Percentiles rank a stretch among this genome's conserved stretches.
These are phyloP conservation scores for Argyra leucocephala DNA, from an alignment of 2,888 invertebrate species.

Conservation along the genomic window DNA sequence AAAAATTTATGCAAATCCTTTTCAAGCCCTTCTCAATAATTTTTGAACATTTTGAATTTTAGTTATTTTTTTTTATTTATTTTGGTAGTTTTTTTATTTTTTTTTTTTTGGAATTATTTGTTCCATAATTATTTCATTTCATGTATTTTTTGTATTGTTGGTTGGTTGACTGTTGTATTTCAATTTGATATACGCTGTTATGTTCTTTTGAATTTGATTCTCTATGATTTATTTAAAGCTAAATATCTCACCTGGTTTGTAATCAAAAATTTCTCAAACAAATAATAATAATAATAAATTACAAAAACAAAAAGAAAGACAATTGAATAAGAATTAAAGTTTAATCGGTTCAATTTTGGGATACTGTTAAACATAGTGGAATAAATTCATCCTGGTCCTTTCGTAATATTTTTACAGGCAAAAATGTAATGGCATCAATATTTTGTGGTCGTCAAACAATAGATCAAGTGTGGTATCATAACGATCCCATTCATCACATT, in stretches of 20 bases:
- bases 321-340: background rate
- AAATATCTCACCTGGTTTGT: background rate
- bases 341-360: too few relatives aligned
- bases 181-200: background rate
- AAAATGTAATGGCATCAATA: too few relatives aligned
- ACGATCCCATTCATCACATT: too few relatives aligned
- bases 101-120: background rate
- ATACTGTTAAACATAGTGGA: too few relatives aligned
- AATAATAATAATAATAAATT: background rate
- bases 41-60: background rate
- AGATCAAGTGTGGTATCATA: too few relatives aligned
- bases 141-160: too few relatives aligned
- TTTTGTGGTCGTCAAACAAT: too few relatives aligned
- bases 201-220: background rate
- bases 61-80: background rate
- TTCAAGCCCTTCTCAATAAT: background rate
- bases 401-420: too few relatives aligned
- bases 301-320: background rate
- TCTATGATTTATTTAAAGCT: constrained; percentile 3
- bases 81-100: background rate
- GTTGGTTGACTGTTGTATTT: too few relatives aligned
- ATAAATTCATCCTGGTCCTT: too few relatives aligned
- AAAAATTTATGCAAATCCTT: constrained; percentile 1
- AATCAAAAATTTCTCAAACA: background rate
- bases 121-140: background rate